Evolutionary conservation across 2,797 vertebrate genomes (phyloP).

Genomic region (Esox masquinongy): DNA sequence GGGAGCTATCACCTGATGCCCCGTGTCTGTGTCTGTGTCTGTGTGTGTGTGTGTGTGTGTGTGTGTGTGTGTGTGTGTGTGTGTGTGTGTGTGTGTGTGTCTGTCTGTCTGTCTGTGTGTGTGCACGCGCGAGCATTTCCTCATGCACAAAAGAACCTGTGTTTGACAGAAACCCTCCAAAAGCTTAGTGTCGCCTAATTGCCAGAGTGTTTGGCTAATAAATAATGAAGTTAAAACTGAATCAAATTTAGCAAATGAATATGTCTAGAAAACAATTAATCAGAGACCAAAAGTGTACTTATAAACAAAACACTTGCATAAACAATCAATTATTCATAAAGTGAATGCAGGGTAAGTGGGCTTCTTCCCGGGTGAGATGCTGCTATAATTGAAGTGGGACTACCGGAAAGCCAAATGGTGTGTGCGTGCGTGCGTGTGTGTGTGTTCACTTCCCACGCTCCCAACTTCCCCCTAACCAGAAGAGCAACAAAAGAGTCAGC

Average conservation of each 20-base stretch:
- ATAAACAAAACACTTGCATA: slow-evolving; percentile 73
- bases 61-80: neutral
- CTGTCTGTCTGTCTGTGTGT: slow-evolving; percentile 30
- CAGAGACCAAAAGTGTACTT: slow-evolving; percentile 72
- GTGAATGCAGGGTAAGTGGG: slow-evolving; percentile 71
- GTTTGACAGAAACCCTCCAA: slow-evolving; percentile 33
- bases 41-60: slow-evolving; percentile 32
- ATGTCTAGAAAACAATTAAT: slow-evolving; percentile 76
- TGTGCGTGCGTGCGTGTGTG: slow-evolving; percentile 35
- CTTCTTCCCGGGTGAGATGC: slow-evolving; percentile 76
- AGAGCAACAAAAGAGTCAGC: slow-evolving; percentile 64
- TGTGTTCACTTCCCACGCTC: slow-evolving; percentile 46
- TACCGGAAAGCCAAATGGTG: slow-evolving; percentile 44
- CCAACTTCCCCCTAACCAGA: slow-evolving; percentile 64
- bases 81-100: neutral
- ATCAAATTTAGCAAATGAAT: slow-evolving; percentile 76
- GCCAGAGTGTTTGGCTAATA: slow-evolving; percentile 61
- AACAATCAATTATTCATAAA: slow-evolving; percentile 82
- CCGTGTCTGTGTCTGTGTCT: neutral
- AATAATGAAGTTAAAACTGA: slow-evolving; percentile 73
- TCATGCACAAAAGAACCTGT: slow-evolving; percentile 40
- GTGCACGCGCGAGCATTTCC: slow-evolving; percentile 32
- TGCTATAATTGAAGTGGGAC: slow-evolving; percentile 77
- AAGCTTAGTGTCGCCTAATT: slow-evolving; percentile 57
- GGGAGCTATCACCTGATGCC: neutral